phyloP scores from a whole-genome alignment of 1,140 invertebrate species.

The Nephotettix cincticeps region DNA sequence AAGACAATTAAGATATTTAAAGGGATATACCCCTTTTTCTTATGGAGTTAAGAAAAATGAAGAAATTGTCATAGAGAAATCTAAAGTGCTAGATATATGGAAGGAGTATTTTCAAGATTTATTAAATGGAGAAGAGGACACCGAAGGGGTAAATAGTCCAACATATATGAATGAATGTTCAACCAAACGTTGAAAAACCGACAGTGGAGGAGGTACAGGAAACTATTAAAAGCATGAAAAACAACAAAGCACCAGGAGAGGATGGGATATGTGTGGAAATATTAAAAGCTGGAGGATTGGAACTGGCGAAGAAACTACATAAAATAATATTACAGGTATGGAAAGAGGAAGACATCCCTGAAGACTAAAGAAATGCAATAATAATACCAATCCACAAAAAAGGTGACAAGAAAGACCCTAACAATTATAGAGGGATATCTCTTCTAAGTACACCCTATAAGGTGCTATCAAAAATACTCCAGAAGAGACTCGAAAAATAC shows the following conservation, averaged over 20 bases:
- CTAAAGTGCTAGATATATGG: neutral
- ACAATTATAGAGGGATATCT: slow-evolving; percentile 41
- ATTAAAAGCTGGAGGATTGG: slow-evolving; percentile 30
- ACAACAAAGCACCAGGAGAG: slow-evolving; percentile 36
- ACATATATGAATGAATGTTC: neutral
- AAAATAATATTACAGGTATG: slow-evolving; percentile 7
- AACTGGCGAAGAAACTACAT: neutral
- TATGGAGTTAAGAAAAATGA: neutral
- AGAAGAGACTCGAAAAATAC: slow-evolving; percentile 15
- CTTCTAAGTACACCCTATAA: slow-evolving; percentile 34
- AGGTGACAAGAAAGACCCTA: slow-evolving; percentile 35
- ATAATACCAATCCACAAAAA: slow-evolving; percentile 40
- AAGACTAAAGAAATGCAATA: slow-evolving; percentile 37
- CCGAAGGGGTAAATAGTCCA: neutral
- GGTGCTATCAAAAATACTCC: slow-evolving; percentile 29
- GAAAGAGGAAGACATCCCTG: slow-evolving; percentile 34
- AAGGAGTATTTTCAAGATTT: slow-evolving; percentile 29
- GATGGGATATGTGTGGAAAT: slow-evolving; percentile 39
- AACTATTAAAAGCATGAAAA: slow-evolving; percentile 33
- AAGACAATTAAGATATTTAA: slow-evolving; percentile 24
- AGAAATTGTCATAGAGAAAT: neutral
- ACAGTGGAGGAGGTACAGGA: slow-evolving; percentile 16
- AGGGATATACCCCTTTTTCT: slow-evolving; percentile 28
- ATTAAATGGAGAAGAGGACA: slow-evolving; percentile 21
- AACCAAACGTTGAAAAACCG: neutral